Evolutionary conservation across 2,113 vertebrate genomes (phyloP).

Genomic region (Eubucco bourcierii): DNA sequence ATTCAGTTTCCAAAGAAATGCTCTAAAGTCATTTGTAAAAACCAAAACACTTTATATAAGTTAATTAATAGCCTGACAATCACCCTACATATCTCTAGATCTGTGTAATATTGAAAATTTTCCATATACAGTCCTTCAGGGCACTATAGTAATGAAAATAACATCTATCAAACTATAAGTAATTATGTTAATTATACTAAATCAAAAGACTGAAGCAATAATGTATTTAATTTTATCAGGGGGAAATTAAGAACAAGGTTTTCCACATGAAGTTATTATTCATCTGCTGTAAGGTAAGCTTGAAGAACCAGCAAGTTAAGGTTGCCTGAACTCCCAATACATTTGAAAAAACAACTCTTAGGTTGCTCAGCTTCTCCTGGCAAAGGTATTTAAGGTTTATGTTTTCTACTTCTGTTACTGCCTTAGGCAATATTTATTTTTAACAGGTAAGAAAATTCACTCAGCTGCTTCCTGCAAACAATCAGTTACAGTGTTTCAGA

Average conservation of each 20-base stretch:
- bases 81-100: not conserved
- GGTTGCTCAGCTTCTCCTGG: conserved; percentile 28
- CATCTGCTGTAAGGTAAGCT: not conserved
- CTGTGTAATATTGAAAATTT: not conserved
- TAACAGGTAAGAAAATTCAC: conserved; percentile 12
- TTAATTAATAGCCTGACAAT: not conserved
- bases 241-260: conserved; percentile 39
- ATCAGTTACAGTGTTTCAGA: not conserved
- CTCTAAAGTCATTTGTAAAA: not conserved
- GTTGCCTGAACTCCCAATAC: not conserved
- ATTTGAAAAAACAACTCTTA: not conserved
- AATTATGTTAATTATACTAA: conserved; percentile 41
- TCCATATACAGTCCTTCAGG: conserved; percentile 17
- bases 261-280: conserved; percentile 31
- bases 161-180: conserved; percentile 21
- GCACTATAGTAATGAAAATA: conserved; percentile 35
- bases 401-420: conserved; percentile 11
- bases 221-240: conserved; percentile 42
- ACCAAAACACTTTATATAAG: not conserved
- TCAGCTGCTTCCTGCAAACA: not conserved
- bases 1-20: conserved; percentile 12
- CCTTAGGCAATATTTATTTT: conserved; percentile 36
- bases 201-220: conserved; percentile 50
- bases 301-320: conserved; percentile 14
- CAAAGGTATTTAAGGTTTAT: not conserved